Base-by-base conservation (phyloP, 2,888 invertebrate genomes). In the Melinaea marsaeus region DNA sequence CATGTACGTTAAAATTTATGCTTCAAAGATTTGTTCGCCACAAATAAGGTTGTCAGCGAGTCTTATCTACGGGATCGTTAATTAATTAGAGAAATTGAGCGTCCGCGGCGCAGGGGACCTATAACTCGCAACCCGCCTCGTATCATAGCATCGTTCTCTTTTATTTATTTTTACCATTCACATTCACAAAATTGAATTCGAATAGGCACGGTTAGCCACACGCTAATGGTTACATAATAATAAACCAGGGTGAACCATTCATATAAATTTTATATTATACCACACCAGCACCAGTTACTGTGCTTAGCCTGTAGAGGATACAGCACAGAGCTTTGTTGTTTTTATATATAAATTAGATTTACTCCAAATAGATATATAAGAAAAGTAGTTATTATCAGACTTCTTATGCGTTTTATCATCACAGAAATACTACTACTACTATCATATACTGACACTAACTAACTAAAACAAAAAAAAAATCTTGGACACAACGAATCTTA, bases 21-120 rank as follows among this genome's bases (percentile, higher is more conserved):
- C 84, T 80, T 84, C 80, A 84, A 85, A 88, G 89, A 90, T 90
- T 90, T 89, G 89, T 88, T 84, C 80, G 85, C 90, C 89, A 90
- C 90, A 90, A 90, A 90, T 90, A 90, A 90, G 85, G 84, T 89
- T 90, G 90, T 90, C 90, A 90, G 87, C 85, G 85, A 77, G 82
- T 81, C 84, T 90, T 90, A 90, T 90, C 90, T 89, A 85, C 79
- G 77, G 84, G 86, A 90, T 90, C 90, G 88, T 87, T 90, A 90
- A 90, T 90, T 90, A 90, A 90, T 90, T 90, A 90, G 90, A 90
- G 90, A 90, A 89, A 90, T 90, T 90, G 90, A 89, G 85, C 87
- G 87, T 84, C 85, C 84, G 83, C 84, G 79, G 82, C 83, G 80
- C 83, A 78, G 76, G 90, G 90, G 90, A 89, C 86, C 88, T 82